A percentile compares a stretch with the other conserved stretches of the same genome.
Evolutionary conservation across 2,888 invertebrate species (phyloP).

Genomic region (Colostygia pectinataria): DNA sequence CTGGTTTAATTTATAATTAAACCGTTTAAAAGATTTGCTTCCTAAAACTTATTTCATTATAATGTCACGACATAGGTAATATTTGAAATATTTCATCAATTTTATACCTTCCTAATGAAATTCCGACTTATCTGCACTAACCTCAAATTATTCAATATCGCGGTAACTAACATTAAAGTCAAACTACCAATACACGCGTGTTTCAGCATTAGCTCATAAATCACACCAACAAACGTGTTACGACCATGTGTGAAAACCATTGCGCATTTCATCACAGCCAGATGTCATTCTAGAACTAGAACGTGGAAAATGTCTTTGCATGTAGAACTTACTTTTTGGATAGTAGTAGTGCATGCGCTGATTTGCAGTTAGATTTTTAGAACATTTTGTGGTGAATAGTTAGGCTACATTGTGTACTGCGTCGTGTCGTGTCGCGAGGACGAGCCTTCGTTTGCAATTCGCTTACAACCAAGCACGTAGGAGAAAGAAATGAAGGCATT

Average conservation of each 20-base stretch:
- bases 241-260: too few species aligned
- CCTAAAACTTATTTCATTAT: too few species aligned
- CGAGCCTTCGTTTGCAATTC: slow-evolving; percentile 35
- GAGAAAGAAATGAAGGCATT: slow-evolving; percentile 61
- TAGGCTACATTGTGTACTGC: slow-evolving; percentile 6
- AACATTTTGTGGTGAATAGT: too few species aligned
- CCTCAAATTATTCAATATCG: slow-evolving; percentile 8
- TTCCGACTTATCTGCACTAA: slow-evolving; percentile 7
- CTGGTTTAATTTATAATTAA: too few species aligned
- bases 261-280: too few species aligned
- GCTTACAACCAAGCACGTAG: slow-evolving; percentile 49
- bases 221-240: too few species aligned
- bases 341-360: too few species aligned
- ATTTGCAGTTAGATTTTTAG: background rate
- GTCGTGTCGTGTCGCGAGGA: slow-evolving; percentile 8
- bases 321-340: too few species aligned
- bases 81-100: background rate
- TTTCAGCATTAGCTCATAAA: background rate
- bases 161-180: slow-evolving; percentile 14
- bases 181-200: slow-evolving; percentile 4
- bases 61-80: too few species aligned
- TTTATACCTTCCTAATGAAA: slow-evolving; percentile 6
- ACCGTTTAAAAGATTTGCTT: too few species aligned
- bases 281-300: too few species aligned
- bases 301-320: too few species aligned